A percentile compares a stretch with the other conserved stretches of the same genome.
These are phyloP conservation scores for Elachura formosa DNA, from an alignment of 2,113 vertebrate species.

Conservation along the genomic window DNA sequence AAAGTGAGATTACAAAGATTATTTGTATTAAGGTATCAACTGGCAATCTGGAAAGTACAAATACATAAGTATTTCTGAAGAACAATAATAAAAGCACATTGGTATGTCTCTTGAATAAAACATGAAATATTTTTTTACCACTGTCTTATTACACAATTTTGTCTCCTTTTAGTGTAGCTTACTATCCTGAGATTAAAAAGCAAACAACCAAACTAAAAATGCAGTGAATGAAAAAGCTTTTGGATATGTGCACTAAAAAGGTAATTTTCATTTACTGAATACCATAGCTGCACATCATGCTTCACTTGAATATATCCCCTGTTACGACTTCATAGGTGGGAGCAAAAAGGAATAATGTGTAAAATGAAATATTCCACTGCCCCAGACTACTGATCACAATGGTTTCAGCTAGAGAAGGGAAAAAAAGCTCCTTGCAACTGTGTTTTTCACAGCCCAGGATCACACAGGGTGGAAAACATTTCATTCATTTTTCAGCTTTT, in stretches of 20 bases:
- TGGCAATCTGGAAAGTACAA: not conserved
- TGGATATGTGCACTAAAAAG: not conserved
- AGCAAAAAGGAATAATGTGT: not conserved
- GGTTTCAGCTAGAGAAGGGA: not conserved
- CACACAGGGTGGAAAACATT: not conserved
- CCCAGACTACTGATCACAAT: not conserved
- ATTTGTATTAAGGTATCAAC: not conserved
- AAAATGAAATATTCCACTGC: not conserved
- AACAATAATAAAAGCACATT: not conserved
- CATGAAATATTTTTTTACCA: not conserved
- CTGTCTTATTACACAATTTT: not conserved
- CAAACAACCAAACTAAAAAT: not conserved
- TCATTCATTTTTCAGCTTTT: slow-evolving; percentile 3
- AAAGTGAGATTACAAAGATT: not conserved
- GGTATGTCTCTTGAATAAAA: not conserved
- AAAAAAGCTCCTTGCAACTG: not conserved
- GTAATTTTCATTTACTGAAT: not conserved
- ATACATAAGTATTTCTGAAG: not conserved
- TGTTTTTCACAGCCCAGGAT: not conserved
- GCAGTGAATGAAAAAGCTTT: not conserved
- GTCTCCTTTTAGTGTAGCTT: not conserved
- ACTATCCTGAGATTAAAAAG: not conserved
- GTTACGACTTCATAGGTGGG: not conserved
- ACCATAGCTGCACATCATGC: not conserved
- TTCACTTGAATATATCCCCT: not conserved